These are phyloP conservation scores for Eulemur rufifrons DNA, from an alignment of 2,113 vertebrate species.

Conservation along the genomic window DNA sequence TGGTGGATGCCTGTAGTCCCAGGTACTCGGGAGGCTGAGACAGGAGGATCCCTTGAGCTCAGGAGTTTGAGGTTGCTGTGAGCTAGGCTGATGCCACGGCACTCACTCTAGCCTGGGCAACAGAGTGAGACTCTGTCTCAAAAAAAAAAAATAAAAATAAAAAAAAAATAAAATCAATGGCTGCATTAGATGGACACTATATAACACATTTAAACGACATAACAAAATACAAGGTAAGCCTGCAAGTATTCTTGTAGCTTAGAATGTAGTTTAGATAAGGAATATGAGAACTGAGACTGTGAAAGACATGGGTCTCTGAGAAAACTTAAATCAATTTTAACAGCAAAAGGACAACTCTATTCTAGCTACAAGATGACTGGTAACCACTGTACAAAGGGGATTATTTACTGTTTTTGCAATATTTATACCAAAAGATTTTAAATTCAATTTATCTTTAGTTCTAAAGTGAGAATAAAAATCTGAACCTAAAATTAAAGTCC, in stretches of 20 bases:
- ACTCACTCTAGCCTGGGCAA: too few species aligned
- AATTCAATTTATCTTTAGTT: constrained; percentile 27
- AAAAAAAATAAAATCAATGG: not conserved
- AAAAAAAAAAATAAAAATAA: too few species aligned
- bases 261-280: constrained; percentile 9
- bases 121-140: too few species aligned
- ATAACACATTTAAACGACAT: not conserved
- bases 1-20: too few species aligned
- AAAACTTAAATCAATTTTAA: constrained; percentile 23
- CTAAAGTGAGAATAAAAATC: constrained; percentile 34
- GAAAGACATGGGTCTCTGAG: not conserved
- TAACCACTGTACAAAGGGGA: not conserved
- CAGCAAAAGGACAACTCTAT: not conserved
- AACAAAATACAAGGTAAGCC: not conserved
- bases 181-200: not conserved
- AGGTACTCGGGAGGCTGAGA: too few species aligned
- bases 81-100: too few species aligned
- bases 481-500: constrained; percentile 5
- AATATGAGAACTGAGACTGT: not conserved
- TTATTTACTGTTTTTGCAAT: constrained; percentile 35
- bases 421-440: not conserved
- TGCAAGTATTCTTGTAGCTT: constrained; percentile 1
- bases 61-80: too few species aligned
- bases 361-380: not conserved
- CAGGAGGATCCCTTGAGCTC: too few species aligned